Conservation (phyloP, 2,113 vertebrate genomes). For the Heterotis niloticus region DNA sequence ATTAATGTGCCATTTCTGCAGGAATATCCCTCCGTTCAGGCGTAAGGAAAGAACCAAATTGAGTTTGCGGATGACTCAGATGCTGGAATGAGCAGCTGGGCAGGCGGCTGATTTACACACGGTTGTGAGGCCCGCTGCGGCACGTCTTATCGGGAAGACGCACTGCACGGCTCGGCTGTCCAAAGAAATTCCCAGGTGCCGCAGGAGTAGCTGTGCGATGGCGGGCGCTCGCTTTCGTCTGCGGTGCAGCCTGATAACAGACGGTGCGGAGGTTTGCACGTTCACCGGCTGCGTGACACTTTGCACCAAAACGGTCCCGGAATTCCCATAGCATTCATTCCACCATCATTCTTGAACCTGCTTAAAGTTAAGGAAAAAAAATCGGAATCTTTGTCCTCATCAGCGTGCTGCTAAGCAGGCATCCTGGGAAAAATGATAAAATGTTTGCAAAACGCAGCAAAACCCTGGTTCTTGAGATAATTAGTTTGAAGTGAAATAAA, state of each 20-base stretch:
- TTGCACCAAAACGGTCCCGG: constrained; percentile 23
- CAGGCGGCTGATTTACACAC: not conserved
- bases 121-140: too few relatives aligned
- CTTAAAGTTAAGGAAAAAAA: not conserved
- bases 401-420: constrained; percentile 3
- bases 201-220: not conserved
- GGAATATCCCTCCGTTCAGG: not conserved
- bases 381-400: constrained; percentile 22
- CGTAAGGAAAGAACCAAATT: not conserved
- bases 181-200: not conserved
- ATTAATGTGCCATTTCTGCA: too few relatives aligned
- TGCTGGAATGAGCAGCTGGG: not conserved
- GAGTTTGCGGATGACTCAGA: not conserved
- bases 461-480: not conserved
- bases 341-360: not conserved
- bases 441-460: not conserved
- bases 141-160: not conserved
- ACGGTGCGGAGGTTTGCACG: not conserved
- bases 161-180: not conserved
- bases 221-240: not conserved
- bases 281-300: not conserved
- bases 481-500: not conserved
- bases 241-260: constrained; percentile 14
- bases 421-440: constrained; percentile 23
- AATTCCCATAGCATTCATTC: constrained; percentile 8